These are phyloP conservation scores for Temnothorax curvispinosus DNA, from an alignment of 1,140 invertebrate genomes.

Conservation along the genomic window DNA sequence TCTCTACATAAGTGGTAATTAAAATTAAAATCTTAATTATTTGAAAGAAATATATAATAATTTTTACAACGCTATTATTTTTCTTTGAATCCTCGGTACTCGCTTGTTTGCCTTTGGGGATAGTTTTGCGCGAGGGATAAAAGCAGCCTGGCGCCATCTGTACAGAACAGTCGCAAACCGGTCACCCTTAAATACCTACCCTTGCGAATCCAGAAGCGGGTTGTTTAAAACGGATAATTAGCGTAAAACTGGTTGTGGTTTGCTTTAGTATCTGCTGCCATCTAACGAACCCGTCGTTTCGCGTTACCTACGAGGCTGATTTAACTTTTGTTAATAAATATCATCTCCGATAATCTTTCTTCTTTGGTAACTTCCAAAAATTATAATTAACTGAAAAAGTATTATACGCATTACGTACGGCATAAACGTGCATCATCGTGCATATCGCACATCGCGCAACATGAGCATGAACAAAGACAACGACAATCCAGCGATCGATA, in stretches of 20 bases:
- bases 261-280: slow-evolving; percentile 62
- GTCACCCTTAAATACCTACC: slow-evolving; percentile 61
- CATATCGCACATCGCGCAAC: neutral
- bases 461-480: neutral
- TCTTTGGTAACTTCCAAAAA: neutral
- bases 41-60: neutral
- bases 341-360: neutral
- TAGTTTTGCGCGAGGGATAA: slow-evolving; percentile 34
- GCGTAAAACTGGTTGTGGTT: slow-evolving; percentile 57
- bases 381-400: neutral
- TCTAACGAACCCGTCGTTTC: slow-evolving; percentile 47
- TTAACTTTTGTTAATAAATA: slow-evolving; percentile 52
- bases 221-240: slow-evolving; percentile 68
- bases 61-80: neutral
- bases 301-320: slow-evolving; percentile 34
- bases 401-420: neutral
- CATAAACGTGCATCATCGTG: neutral
- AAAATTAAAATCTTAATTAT: neutral
- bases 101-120: neutral
- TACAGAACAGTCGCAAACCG: slow-evolving; percentile 62
- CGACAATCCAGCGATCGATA: slow-evolving; percentile 36
- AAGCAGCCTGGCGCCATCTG: slow-evolving; percentile 78
- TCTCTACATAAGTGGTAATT: neutral
- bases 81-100: neutral
- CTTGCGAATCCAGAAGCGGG: slow-evolving; percentile 52